Base-by-base conservation (phyloP, 2,888 invertebrate genomes). In the Odontomyia ornata region DNA sequence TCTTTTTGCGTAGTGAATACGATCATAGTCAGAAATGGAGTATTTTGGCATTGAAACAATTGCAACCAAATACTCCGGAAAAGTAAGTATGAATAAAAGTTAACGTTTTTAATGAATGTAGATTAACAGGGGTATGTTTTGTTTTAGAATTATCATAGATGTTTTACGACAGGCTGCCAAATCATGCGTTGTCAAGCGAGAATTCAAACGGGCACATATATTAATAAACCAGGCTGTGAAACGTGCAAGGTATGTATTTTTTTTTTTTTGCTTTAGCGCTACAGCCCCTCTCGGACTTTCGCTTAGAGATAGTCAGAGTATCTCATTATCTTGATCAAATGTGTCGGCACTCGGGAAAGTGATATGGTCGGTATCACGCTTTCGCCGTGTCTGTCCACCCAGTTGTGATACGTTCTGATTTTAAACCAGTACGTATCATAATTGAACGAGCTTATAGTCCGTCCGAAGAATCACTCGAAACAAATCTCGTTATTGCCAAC, bases 181-280 rank as follows among this genome's bases (percentile, higher is more conserved):
- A 86, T 92, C 95, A 21, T 96, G 96, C 88, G 95, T 96, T 60
- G 92, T 96, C 64, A 96, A 96, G 88, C 90, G 96, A 56, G 92
- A 93, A 82, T 96, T 96, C 87, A 88, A 89, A 47, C 91, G 92
- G 83, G 97, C 96, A 28, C 94, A 94, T 81, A 88, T 94, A 80
- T 88, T 97, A 72, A 94, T 96, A 81, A 91, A 92, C 79, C 93
- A 95, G 87, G 96, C 95, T 0, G 92, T 95, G 57, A 90, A 90
- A 15, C 80, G 85, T 76, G 85, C 86, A 67, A 83, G 83, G 86
- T 86, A 82, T 18, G 46, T 30, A 52, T 18, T n/a, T n/a, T n/a
- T n/a, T n/a, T n/a, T n/a, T n/a, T n/a, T n/a, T n/a, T n/a, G n/a
- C n/a, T n/a, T n/a, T n/a, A n/a, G n/a, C n/a, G n/a, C n/a, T n/a